A percentile compares a stretch with the other conserved stretches of the same genome.
Evolutionary conservation across 2,888 invertebrate species (phyloP).

Genomic region (Nebria brevicollis): DNA sequence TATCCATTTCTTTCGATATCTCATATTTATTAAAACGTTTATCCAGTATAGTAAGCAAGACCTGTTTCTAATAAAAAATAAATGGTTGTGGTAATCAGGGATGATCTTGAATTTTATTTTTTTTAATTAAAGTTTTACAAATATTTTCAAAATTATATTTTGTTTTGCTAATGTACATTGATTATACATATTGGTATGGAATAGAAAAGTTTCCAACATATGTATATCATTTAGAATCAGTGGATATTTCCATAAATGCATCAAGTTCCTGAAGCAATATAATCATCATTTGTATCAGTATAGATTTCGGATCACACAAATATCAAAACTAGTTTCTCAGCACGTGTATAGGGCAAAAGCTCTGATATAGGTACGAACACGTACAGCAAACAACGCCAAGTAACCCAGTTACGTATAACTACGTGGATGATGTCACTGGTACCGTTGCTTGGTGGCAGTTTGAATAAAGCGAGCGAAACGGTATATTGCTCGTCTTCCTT

Average conservation of each 20-base stretch:
- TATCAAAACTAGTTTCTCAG: conserved; percentile 22
- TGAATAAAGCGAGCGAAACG: not conserved
- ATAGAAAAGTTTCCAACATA: no score
- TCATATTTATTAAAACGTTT: no score
- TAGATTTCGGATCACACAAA: not conserved
- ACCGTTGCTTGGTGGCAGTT: not conserved
- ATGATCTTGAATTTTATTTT: no score
- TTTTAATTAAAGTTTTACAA: no score
- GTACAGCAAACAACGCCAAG: conserved; percentile 32
- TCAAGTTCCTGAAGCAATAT: not conserved
- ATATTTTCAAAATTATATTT: no score
- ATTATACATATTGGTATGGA: no score
- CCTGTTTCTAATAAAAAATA: no score
- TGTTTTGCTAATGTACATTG: no score
- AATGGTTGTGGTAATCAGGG: no score
- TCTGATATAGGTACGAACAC: conserved; percentile 31
- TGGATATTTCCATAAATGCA: no score
- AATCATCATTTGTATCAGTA: not conserved
- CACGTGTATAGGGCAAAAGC: conserved; percentile 19
- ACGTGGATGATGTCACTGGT: not conserved
- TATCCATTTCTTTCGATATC: not conserved
- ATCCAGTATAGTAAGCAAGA: no score
- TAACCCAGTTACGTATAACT: conserved; percentile 34
- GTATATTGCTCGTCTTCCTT: not conserved
- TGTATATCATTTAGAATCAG: no score